Conservation (phyloP, 1,140 invertebrate species). For the Paracyclopina nana region DNA sequence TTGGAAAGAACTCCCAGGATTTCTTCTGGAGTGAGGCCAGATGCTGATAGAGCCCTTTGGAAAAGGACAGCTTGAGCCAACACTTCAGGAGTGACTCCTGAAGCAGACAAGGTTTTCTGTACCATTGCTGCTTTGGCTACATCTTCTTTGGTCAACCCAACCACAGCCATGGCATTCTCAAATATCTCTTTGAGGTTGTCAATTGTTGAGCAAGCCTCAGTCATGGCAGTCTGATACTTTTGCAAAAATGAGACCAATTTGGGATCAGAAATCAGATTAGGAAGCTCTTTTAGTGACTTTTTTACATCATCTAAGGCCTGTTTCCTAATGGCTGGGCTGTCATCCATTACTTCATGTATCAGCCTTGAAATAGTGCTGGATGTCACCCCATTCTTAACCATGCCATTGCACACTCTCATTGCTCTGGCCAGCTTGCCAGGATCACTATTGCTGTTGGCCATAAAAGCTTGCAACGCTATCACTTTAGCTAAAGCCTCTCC, state of each 20-base stretch:
- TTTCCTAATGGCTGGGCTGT: too few species aligned
- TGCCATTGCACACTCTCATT: too few species aligned
- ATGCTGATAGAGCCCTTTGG: conserved; percentile 5
- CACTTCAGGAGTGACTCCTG: conserved; percentile 9
- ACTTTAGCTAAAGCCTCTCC: too few species aligned
- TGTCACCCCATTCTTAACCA: too few species aligned
- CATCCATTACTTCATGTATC: too few species aligned
- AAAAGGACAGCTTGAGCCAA: conserved; percentile 10
- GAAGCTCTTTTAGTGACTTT: too few species aligned
- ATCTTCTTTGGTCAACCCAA: conserved; percentile 6
- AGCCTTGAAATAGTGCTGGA: too few species aligned
- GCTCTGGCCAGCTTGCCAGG: too few species aligned
- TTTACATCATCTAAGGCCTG: too few species aligned
- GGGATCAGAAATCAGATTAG: too few species aligned
- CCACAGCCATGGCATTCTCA: conserved; percentile 4
- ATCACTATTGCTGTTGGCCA: too few species aligned
- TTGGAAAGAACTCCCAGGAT: conserved; percentile 1
- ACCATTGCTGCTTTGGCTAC: conserved; percentile 9
- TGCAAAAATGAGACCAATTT: background rate
- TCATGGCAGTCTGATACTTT: background rate
- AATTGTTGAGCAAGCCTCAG: background rate
- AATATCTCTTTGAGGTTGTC: conserved; percentile 9
- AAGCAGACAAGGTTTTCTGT: conserved; percentile 10
- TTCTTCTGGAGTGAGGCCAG: conserved; percentile 10
- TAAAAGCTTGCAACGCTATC: too few species aligned